Evolutionary conservation across 2,797 vertebrate genomes (phyloP), one percentile per base, ranked within the genome.

Genomic region (Enteromius trimaculatus): DNA sequence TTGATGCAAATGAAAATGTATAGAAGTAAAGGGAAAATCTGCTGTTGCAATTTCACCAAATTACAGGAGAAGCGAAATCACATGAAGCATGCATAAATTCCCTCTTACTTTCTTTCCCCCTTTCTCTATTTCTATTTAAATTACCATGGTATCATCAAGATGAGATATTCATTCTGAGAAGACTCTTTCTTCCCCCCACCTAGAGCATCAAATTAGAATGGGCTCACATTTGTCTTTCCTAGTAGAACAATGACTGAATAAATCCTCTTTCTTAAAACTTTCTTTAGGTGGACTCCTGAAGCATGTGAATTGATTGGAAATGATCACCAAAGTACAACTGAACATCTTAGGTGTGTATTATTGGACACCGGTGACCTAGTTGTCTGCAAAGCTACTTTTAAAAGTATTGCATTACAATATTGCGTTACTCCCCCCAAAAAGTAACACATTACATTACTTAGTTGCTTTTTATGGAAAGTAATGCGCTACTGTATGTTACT

Each of bases 1-100:
- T 94, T 94, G 91, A 93, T 94, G 92, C 90, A 92, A 93, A 94
- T 93, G 87, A n/a, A 77, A 77, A 77, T 7, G 60, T 53, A 82
- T 44, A 70, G 64, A 78, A 78, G 66, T 17, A 53, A 49, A 51
- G 34, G 9, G 10, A 83, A 87, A 90, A 75, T 91, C 19, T 82
- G 82, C 90, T 89, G 90, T 92, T 91, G 84, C 89, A 90, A 89
- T 92, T 94, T 91, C 77, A 77, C 86, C 87, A 92, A 94, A 93
- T 92, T 90, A 90, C 90, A 92, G 89, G 77, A 89, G 85, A 55
- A 81, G 90, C 71, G 72, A 82, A 89, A 91, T 92, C 85, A 89
- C 80, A 89, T 68, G 87, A 86, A 86, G 89, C 77, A 81, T 89
- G 83, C 89, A 92, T 91, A 26, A 92, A 91, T 89, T 89, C 80